Percentiles rank a stretch among this genome's conserved stretches.
Evolutionary conservation across 2,797 vertebrate species (phyloP).

Genomic region (Cryptoprocta ferox): DNA sequence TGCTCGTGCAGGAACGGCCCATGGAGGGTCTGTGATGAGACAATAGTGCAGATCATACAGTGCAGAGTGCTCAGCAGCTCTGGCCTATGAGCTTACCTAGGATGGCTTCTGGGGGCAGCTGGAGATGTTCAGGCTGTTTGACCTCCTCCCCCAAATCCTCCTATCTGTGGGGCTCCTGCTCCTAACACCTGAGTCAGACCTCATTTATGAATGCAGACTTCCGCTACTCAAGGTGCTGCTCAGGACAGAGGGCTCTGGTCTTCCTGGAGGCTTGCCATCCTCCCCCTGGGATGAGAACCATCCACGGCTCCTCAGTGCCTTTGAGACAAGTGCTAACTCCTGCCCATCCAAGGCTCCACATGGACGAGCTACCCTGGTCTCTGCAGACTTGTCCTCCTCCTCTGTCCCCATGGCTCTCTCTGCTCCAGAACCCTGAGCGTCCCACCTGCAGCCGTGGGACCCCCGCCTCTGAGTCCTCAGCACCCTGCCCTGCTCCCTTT

Average conservation of each 20-base stretch:
- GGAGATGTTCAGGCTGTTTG: not conserved
- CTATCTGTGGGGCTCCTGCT: not conserved
- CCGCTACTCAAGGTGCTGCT: too few species aligned
- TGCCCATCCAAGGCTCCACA: accelerated
- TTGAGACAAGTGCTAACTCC: not conserved
- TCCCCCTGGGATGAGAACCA: not conserved
- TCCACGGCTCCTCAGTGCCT: not conserved
- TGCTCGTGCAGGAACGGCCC: too few species aligned
- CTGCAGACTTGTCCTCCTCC: not conserved
- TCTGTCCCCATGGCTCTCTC: not conserved
- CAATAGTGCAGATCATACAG: conserved; percentile 42
- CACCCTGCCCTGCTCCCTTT: not conserved
- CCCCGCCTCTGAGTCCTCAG: not conserved
- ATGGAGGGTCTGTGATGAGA: conserved; percentile 71
- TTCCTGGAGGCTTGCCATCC: not conserved
- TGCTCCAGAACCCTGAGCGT: not conserved
- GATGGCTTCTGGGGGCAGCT: conserved; percentile 44
- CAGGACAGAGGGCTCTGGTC: not conserved
- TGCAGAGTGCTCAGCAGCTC: conserved; percentile 68
- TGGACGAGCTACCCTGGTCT: not conserved
- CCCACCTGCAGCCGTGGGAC: not conserved
- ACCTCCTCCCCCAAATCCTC: not conserved
- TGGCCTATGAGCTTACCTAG: conserved; percentile 77
- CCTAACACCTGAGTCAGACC: not conserved
- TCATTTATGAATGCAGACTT: not conserved